Percentiles rank a stretch among this genome's conserved stretches.
These are phyloP conservation scores for Manis crassicaudata DNA, from an alignment of 2,797 vertebrate genomes.

Conservation along the genomic window DNA sequence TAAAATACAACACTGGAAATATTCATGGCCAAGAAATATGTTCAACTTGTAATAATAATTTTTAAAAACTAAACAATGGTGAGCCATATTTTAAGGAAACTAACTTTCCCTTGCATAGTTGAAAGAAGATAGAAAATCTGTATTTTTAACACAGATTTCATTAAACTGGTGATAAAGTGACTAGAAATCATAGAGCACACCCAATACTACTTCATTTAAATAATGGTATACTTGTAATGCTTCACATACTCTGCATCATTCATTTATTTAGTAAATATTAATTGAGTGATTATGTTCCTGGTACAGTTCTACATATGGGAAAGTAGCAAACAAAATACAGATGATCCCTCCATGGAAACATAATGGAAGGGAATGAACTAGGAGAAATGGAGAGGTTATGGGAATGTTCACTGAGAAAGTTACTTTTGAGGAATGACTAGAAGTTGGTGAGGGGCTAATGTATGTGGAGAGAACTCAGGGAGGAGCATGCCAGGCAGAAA, in stretches of 20 bases:
- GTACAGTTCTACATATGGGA: neutral
- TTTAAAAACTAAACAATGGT: neutral
- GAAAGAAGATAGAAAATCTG: neutral
- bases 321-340: neutral
- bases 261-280: neutral
- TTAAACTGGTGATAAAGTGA: neutral
- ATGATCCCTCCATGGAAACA: neutral
- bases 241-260: neutral
- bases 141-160: neutral
- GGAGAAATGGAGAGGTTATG: neutral
- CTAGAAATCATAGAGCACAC: neutral
- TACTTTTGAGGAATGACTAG: neutral
- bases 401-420: neutral
- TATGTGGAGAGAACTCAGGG: neutral
- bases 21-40: neutral
- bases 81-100: neutral
- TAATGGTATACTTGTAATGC: neutral
- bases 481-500: neutral
- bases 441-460: neutral
- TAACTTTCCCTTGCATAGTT: neutral
- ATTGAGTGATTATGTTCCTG: neutral
- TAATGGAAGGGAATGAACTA: neutral
- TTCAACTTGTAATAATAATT: neutral
- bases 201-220: neutral
- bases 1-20: neutral